Percentiles rank a stretch among this genome's conserved stretches.
These are phyloP conservation scores for Equus quagga DNA, from an alignment of 2,113 vertebrate genomes.

Conservation along the genomic window DNA sequence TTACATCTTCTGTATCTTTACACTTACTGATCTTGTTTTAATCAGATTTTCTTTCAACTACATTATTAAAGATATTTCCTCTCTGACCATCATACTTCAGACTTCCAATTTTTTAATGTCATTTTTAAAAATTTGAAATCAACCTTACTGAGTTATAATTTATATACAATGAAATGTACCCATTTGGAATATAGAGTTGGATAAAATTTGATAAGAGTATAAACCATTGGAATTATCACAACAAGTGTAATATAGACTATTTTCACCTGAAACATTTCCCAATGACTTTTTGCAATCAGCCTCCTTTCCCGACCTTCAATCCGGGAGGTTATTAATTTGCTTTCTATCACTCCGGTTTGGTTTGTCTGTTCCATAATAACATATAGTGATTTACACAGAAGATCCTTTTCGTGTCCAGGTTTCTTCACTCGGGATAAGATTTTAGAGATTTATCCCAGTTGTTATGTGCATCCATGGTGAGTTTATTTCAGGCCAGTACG, in stretches of 20 bases:
- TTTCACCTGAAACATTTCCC: neutral
- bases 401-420: neutral
- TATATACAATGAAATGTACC: neutral
- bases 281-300: neutral
- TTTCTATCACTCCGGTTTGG: neutral
- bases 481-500: neutral
- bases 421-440: neutral
- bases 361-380: neutral
- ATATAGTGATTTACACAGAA: neutral
- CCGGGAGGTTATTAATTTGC: neutral
- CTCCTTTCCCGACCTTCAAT: neutral
- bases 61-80: neutral
- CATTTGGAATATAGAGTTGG: neutral
- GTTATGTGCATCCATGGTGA: neutral
- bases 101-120: neutral
- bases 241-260: neutral
- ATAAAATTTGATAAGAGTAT: neutral
- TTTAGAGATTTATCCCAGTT: neutral
- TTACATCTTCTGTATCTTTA: neutral
- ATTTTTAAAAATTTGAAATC: neutral
- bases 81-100: neutral
- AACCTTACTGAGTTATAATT: neutral
- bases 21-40: neutral
- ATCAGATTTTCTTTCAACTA: neutral
- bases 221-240: neutral